Base-by-base conservation (phyloP, 2,888 invertebrate species). In the Allophyes oxyacanthae region DNA sequence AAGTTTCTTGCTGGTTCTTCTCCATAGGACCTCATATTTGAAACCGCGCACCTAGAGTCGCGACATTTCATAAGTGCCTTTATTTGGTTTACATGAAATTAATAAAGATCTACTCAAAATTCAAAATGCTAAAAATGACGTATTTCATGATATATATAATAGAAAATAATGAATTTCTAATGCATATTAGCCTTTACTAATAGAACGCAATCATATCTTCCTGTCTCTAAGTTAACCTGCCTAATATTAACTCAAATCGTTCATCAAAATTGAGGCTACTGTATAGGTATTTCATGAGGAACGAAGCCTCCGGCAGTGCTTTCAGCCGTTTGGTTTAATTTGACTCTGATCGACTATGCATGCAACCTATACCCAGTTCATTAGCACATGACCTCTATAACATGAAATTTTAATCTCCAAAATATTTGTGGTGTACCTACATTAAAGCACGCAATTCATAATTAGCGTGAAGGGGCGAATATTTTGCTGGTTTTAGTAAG, bases 251-350 rank as follows among this genome's bases (percentile, higher is more conserved):
- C 26, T 42, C 8, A 30, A 58, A 58, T 46, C 32, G 42, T 45
- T 52, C 52, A 60, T 67, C 60, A 72, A 71, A 73, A 64, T 67
- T 60, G 53, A 48, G 60, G 52, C 64, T n/a, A n/a, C n/a, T 72
- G 75, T 85, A 80, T 80, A 85, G n/a, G n/a, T 86, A 87, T 85
- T 85, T 81, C 74, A 86, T 83, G 79, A 82, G 81, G 28, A 60
- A 32, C 63, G 60, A 70, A 59, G 55, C 68, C 72, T 57, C 56
- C 51, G 70, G 74, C 77, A 51, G 59, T 52, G 73, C 72, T 75
- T 77, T 78, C 71, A 62, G 57, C 60, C 62, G 74, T 62, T 53
- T 55, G 52, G 81, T 76, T 84, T 84, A 82, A 83, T 85, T 85
- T 82, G 62, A 72, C 58, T 64, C 49, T 71, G 63, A 80, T 81